Evolutionary conservation across 1,140 invertebrate genomes (phyloP), one percentile per base, ranked within the genome.

Genomic region (Musca domestica): DNA sequence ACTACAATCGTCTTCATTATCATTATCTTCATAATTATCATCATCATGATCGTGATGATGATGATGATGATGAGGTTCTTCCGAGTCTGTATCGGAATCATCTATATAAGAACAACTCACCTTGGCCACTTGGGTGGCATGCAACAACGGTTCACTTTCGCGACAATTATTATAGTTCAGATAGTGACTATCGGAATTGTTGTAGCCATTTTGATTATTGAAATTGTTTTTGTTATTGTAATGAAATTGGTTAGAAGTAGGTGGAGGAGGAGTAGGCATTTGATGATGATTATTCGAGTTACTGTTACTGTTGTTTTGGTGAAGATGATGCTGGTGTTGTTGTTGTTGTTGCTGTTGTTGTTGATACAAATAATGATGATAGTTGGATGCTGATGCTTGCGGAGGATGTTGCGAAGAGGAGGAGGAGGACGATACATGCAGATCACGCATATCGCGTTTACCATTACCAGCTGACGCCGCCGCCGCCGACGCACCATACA

Each of bases 121-220:
- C 75, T 81, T 80, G 65, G 79, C 79, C 70, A 78, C 69, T 51
- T 80, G 82, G 49, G 84, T 83, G 30, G 83, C 73, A 54, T 89
- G 88, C 67, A 90, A 81, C 27, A 90, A 79, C 19, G 89, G 89
- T 78, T 91, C 89, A 74, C 85, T 88, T 80, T 91, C 89, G 64
- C 85, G 85, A 64, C 85, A 85, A 56, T 84, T 83, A 63, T 83
- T 83, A 71, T 76, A 77, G 74, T 80, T 77, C 67, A 73, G 76
- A 71, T 65, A 67, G 58, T 71, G 70, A 68, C 65, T 70, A 34
- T 69, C 67, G 27, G 63, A 67, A 47, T 61, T 69, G 66, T 69
- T 56, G 71, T 69, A 58, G 71, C 34, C 34, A 41, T 41, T 41
- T 41, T 41, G 34, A 41, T 41, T 41, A 75, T 25, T n/a, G 25